These are phyloP conservation scores for Sceloporus undulatus DNA, from an alignment of 2,113 vertebrate genomes.

Conservation along the genomic window DNA sequence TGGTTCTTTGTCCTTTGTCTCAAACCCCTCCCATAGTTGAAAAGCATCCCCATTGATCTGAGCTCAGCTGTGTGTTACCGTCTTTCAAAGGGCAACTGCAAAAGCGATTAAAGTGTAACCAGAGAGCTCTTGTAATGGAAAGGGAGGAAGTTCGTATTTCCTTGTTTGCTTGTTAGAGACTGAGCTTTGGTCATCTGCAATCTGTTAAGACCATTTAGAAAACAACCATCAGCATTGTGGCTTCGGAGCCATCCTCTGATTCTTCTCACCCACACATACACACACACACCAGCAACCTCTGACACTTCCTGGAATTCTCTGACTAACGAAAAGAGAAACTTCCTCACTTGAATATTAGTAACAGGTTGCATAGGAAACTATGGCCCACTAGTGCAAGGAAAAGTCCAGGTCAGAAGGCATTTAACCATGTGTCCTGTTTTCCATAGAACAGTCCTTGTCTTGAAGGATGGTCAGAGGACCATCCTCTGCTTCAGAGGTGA, in stretches of 20 bases:
- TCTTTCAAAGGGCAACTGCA: slow-evolving; percentile 34
- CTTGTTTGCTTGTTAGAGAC: slow-evolving; percentile 11
- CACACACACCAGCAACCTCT: background rate
- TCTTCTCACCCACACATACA: background rate
- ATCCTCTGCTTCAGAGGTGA: background rate
- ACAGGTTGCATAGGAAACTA: background rate
- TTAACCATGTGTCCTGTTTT: background rate
- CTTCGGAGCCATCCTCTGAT: background rate
- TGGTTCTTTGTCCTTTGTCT: background rate
- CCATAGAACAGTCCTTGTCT: background rate
- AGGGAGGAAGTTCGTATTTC: slow-evolving; percentile 22
- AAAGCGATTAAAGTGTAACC: slow-evolving; percentile 13
- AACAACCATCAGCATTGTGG: background rate
- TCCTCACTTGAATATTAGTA: slow-evolving; percentile 16
- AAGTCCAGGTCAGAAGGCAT: background rate
- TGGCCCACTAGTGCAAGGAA: no score
- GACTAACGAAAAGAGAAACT: slow-evolving; percentile 37
- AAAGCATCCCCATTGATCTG: slow-evolving; percentile 20
- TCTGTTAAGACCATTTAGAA: slow-evolving; percentile 8
- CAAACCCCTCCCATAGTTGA: fast-evolving
- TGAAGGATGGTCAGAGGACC: background rate
- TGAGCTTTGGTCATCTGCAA: slow-evolving; percentile 5
- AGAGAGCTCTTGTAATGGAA: slow-evolving; percentile 18
- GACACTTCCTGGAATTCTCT: slow-evolving; percentile 37
- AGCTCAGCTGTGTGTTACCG: background rate